Conservation (phyloP, 2,797 vertebrate genomes). For the Rhinoraja longicauda region DNA sequence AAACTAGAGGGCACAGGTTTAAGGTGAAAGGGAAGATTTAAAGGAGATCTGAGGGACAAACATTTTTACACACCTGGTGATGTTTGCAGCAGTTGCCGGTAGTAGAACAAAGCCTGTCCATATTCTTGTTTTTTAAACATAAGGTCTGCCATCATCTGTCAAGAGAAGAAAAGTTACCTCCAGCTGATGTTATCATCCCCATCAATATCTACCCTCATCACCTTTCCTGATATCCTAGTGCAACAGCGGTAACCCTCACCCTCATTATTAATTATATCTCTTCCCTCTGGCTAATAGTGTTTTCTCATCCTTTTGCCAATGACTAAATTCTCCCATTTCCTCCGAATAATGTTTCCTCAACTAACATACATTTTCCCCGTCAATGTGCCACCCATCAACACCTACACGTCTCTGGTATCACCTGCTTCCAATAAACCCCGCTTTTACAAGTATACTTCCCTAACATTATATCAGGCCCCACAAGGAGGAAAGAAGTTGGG, state of each 20-base stretch:
- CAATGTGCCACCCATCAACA: too few relatives aligned
- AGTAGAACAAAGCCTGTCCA: constrained; percentile 49
- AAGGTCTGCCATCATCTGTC: constrained; percentile 59
- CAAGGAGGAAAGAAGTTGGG: too few relatives aligned
- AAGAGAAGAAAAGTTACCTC: not conserved
- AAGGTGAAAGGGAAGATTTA: too few relatives aligned
- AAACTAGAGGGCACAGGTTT: too few relatives aligned
- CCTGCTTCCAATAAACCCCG: too few relatives aligned
- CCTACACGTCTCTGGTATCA: too few relatives aligned
- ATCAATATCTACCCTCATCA: not conserved
- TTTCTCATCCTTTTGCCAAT: not conserved
- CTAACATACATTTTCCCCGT: too few relatives aligned
- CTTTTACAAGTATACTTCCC: too few relatives aligned
- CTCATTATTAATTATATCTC: too few relatives aligned
- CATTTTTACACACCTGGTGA: constrained; percentile 47
- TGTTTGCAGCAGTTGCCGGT: constrained; percentile 49
- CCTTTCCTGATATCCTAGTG: not conserved
- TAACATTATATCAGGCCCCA: too few relatives aligned
- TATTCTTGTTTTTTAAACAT: constrained; percentile 57
- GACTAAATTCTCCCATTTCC: not conserved
- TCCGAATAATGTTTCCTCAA: not conserved
- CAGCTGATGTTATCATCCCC: not conserved
- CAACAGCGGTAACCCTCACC: not conserved
- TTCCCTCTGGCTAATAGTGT: not conserved
- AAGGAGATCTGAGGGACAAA: too few relatives aligned